Base-by-base conservation (phyloP, 2,113 vertebrate species). In the Oryzias curvinotus region DNA sequence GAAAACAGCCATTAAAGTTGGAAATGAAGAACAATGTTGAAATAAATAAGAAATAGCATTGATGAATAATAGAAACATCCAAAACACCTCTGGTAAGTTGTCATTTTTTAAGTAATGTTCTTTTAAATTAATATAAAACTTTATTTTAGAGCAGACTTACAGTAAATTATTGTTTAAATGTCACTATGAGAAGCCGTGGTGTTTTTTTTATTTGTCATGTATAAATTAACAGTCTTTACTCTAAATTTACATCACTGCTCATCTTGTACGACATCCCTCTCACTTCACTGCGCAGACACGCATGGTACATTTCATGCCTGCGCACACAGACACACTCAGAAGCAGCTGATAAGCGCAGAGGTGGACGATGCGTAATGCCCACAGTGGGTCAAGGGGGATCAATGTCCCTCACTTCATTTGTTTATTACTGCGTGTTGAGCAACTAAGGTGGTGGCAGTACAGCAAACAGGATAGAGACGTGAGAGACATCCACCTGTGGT, bases 341-440 rank as follows among this genome's bases (percentile, higher is more conserved):
- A 73, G 76, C 77, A 82, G 76, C 81, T 83, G 83, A 73, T 65
- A 57, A 85, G 73, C 75, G 75, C 43, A 25, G 67, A 68, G 63
- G 59, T 25, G 50, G 57, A 30, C 77, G 76, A 82, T 21, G 58
- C 81, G 81, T 85, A 86, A 78, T 83, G 64, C 74, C 70, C 74
- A 82, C 74, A 84, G 85, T 77, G 74, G 77, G 76, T 83, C 77
- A 73, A 26, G 73, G 72, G 78, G 80, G 84, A 88, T 83, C 80
- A 65, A 76, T 84, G 80, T 81, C 66, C 69, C 52, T 74, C 78
- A 77, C 75, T 84, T 82, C 78, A 83, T 86, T 86, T 86, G 80
- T 86, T 89, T 83, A 87, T 82, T 75, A 78, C 79, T 30, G 71
- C 74, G 72, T 62, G 59, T 60, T 73, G 75, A 83, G 75, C 65